These are phyloP conservation scores for Microctonus hyperodae DNA, from an alignment of 2,888 invertebrate species.

Conservation along the genomic window DNA sequence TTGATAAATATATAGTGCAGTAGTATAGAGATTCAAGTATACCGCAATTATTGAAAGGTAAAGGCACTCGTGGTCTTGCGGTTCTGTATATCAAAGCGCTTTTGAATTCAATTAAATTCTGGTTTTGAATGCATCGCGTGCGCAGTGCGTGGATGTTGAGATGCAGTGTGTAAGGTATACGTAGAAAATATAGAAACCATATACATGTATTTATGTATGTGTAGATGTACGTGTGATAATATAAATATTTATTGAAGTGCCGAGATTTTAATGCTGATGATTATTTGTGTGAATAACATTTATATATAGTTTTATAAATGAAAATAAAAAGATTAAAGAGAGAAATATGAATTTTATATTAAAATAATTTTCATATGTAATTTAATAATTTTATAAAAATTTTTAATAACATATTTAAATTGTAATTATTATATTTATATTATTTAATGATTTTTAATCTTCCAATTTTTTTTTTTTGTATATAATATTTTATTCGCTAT, in stretches of 20 bases:
- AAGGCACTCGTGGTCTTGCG: constrained; percentile 4
- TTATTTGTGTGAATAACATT: not conserved
- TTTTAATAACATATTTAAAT: not conserved
- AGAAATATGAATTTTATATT: not conserved
- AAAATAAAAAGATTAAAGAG: not conserved
- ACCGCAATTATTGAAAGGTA: constrained; percentile 1
- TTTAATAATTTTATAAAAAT: not conserved
- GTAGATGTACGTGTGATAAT: not conserved
- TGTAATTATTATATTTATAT: not conserved
- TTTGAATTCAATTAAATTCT: constrained; percentile 6
- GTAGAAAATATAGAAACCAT: not conserved
- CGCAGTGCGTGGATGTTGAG: not conserved
- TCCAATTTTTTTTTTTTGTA: not conserved
- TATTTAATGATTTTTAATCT: not conserved
- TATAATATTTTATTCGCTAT: no score
- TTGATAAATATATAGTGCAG: not conserved
- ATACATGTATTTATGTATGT: not conserved
- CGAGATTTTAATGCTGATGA: not conserved
- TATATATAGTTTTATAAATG: not conserved
- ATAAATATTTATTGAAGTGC: not conserved
- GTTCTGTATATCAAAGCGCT: constrained; percentile 2
- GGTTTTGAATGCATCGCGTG: constrained; percentile 1
- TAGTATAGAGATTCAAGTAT: not conserved
- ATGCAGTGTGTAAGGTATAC: not conserved
- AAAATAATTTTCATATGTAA: not conserved